Evolutionary conservation across 2,888 invertebrate genomes (phyloP).

Genomic region (Ochropacha duplaris): DNA sequence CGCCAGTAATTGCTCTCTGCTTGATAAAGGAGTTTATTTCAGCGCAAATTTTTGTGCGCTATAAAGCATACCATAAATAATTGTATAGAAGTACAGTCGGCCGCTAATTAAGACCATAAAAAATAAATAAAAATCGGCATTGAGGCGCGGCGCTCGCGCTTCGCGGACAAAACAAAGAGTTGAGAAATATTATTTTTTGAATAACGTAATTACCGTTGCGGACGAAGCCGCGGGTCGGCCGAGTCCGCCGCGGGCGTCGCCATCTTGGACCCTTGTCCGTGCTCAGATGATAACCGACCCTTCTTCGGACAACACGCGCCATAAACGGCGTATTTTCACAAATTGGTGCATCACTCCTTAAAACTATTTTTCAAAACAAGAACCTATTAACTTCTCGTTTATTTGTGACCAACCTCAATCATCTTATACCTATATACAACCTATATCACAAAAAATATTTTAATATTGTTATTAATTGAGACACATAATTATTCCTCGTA

Average conservation of each 20-base stretch:
- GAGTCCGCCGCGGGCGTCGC: not conserved
- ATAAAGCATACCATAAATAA: slow-evolving; percentile 10
- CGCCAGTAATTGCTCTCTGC: not conserved
- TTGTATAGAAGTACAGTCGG: slow-evolving; percentile 19
- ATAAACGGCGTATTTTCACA: slow-evolving; percentile 6
- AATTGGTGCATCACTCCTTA: not conserved
- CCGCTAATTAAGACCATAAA: slow-evolving; percentile 58
- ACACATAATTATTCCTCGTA: no score
- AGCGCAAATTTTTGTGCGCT: not conserved
- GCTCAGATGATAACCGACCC: slow-evolving; percentile 14
- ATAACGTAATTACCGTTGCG: slow-evolving; percentile 53
- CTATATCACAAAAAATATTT: not conserved
- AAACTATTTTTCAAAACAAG: not conserved
- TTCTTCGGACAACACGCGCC: slow-evolving; percentile 7
- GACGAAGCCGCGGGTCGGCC: slow-evolving; percentile 21
- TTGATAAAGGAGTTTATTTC: not conserved
- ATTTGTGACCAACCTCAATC: not conserved
- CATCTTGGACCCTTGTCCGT: slow-evolving; percentile 10
- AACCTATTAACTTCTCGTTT: not conserved
- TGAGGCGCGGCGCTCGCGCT: slow-evolving; percentile 9
- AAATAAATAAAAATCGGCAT: slow-evolving; percentile 41
- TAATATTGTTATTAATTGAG: no score
- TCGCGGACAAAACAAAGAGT: slow-evolving; percentile 42
- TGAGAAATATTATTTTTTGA: slow-evolving; percentile 45
- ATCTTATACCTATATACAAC: no score